A percentile compares a stretch with the other conserved stretches of the same genome.
phyloP scores from a whole-genome alignment of 2,113 vertebrate species.

The Jaculus jaculus region DNA sequence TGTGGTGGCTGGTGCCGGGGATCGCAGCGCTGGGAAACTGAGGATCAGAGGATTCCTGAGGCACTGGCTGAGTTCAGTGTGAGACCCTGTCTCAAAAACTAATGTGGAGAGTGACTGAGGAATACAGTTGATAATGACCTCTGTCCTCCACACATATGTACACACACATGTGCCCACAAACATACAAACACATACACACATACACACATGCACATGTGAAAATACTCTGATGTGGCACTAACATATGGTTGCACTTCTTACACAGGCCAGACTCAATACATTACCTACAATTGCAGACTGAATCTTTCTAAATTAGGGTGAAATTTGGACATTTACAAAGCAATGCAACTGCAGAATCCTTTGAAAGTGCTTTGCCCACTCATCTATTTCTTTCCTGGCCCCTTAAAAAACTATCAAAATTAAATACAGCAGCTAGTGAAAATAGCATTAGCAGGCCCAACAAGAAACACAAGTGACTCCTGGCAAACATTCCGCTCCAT shows the following conservation, averaged over 20 bases:
- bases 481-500: not conserved
- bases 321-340: constrained; percentile 15
- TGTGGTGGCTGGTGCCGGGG: no score
- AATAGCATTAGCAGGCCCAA: not conserved
- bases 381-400: not conserved
- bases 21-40: no score
- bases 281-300: not conserved
- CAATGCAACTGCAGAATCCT: not conserved
- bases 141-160: no score
- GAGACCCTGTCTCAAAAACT: no score
- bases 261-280: not conserved
- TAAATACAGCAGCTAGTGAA: not conserved
- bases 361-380: not conserved
- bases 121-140: no score
- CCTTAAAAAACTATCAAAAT: not conserved
- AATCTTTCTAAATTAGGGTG: constrained; percentile 12
- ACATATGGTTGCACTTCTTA: not conserved
- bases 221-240: not conserved
- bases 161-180: no score
- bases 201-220: no score
- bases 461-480: not conserved
- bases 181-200: no score
- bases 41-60: no score
- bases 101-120: no score
- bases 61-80: no score